phyloP scores from a whole-genome alignment of 2,113 vertebrate species.

The Poecilia latipinna region DNA sequence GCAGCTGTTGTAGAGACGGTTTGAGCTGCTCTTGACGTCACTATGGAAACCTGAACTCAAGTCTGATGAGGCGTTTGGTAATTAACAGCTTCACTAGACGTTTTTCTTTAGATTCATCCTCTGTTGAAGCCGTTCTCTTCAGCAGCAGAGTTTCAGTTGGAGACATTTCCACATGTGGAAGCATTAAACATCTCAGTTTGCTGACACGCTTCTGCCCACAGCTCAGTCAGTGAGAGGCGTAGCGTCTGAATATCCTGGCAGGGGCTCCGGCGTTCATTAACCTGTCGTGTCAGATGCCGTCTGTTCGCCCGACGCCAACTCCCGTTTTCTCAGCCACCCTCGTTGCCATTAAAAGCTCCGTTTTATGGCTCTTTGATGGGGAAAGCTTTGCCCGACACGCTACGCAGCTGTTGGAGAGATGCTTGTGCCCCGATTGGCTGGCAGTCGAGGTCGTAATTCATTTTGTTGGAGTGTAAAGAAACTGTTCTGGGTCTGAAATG shows the following conservation, averaged over 20 bases:
- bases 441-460: constrained; percentile 48
- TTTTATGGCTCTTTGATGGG: constrained; percentile 61
- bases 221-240: constrained; percentile 25
- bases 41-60: not conserved
- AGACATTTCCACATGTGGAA: not conserved
- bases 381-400: constrained; percentile 41
- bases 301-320: constrained; percentile 59
- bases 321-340: constrained; percentile 35
- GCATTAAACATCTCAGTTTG: constrained; percentile 9
- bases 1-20: not conserved
- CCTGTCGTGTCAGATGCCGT: constrained; percentile 63
- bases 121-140: not conserved
- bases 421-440: constrained; percentile 26
- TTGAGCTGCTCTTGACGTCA: not conserved
- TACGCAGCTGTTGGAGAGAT: constrained; percentile 44
- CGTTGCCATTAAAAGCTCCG: constrained; percentile 46
- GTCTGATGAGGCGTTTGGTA: not conserved
- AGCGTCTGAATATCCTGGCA: constrained; percentile 52
- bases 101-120: not conserved
- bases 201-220: constrained; percentile 14
- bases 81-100: not conserved
- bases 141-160: not conserved
- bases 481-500: constrained; percentile 17
- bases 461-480: constrained; percentile 30
- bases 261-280: constrained; percentile 62